Base-by-base conservation (phyloP, 2,113 vertebrate species). In the Serinus canaria region DNA sequence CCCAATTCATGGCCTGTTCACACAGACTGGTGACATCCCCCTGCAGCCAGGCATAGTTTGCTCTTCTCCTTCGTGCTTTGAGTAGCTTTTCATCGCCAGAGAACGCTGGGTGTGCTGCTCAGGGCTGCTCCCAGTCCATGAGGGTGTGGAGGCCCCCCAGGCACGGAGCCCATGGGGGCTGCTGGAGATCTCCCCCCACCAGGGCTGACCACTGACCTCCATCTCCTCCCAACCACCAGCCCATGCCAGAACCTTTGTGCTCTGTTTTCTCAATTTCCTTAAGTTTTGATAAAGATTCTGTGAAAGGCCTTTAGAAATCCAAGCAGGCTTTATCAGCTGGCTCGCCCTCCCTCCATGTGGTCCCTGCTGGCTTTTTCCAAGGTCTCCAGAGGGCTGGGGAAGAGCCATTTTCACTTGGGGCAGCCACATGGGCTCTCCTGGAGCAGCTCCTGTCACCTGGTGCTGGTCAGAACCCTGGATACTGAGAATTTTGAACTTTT, bases 301-400 rank as follows among this genome's bases (percentile, higher is more conserved):
- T 31, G 46, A 75, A 70, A 67, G 27, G 19, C 70, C n/a, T 53
- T 49, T 62, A 49, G 37, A 44, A 69, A 70, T 13, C 60, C 43
- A 23, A 24, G 28, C 0, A 21, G 70, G 33, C 21, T 68, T 59
- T 68, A 28, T 33, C 58, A 82, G 11, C 31, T 18, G 47, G 22
- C 30, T 50, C 4, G 4, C 5, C 6, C 43, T 46, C 1, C 0
- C 2, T 15, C 75, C 58, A 2, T 7, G 30, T 11, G 15, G 27
- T 23, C 25, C 50, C 56, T 41, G 21, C 2, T 60, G 39, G 28
- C 9, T 43, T 28, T 75, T 68, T 4, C 44, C 31, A 39, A 52
- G 55, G 7, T 44, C 41, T 62, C 31, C 56, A 58, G 58, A 41
- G 41, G 52, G 43, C 10, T 24, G 52, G 41, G 14, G 24, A 30